Percentiles rank a stretch among this genome's conserved stretches.
Conservation (phyloP, 2,797 vertebrate species). For the Leuciscus waleckii region DNA sequence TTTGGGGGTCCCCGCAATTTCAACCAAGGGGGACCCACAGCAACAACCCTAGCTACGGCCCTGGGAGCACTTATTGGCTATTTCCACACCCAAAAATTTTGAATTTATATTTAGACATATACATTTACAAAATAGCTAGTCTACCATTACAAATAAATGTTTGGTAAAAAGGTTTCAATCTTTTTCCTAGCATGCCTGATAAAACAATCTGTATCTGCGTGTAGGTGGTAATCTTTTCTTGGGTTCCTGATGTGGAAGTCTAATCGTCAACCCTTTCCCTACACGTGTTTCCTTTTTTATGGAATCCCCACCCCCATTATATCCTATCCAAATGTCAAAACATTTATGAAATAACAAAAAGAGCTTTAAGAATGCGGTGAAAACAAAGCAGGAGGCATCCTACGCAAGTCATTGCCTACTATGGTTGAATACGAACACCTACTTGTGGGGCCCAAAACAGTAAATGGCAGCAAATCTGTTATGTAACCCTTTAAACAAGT, state of each 20-base stretch:
- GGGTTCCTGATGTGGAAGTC: not conserved
- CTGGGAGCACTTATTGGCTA: not conserved
- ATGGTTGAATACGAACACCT: slow-evolving; percentile 64
- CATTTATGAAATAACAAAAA: slow-evolving; percentile 13
- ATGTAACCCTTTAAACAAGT: slow-evolving; percentile 79
- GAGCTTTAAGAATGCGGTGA: not conserved
- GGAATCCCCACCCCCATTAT: not conserved
- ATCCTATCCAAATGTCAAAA: not conserved
- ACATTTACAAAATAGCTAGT: not conserved
- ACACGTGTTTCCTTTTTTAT: not conserved
- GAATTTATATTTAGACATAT: not conserved
- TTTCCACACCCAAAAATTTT: too few relatives aligned
- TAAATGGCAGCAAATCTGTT: slow-evolving; percentile 74
- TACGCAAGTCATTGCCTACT: slow-evolving; percentile 2
- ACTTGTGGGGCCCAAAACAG: slow-evolving; percentile 64
- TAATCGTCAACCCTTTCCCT: not conserved
- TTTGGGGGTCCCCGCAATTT: not conserved
- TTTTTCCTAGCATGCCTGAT: not conserved
- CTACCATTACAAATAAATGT: not conserved
- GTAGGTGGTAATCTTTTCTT: not conserved
- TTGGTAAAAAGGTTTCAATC: not conserved
- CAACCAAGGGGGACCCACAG: not conserved
- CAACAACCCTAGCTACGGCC: not conserved
- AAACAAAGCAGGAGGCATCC: slow-evolving; percentile 12
- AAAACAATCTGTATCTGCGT: not conserved